Evolutionary conservation across 1,140 invertebrate genomes (phyloP), one percentile per base, ranked within the genome.

Genomic region (Pogonognathellus flavescens): DNA sequence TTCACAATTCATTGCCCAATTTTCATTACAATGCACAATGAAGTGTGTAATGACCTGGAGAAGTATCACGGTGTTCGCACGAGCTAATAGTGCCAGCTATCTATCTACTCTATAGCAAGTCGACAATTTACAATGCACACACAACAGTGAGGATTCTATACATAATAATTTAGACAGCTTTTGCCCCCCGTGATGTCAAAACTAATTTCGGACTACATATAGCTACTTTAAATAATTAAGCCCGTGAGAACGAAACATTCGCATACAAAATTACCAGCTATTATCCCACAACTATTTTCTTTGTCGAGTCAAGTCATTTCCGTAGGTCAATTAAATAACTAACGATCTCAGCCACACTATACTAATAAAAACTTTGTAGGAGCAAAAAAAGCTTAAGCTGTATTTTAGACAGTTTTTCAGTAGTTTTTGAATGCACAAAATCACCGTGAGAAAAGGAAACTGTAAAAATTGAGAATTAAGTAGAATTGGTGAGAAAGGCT

Each of bases 361-460:
- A 50, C 11, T 49, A 41, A 1, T 41, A 41, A 41, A 41, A 41
- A 41, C 31, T 41, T 3, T 41, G 31, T 41, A 41, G 16, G 14
- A n/a, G 31, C 25, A 76, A 14, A 76, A 49, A 41, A 41, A 41
- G 31, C 1, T 6, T 41, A 41, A 41, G 2, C 1, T 3, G 31
- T 41, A 41, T 41, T 41, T 66, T 66, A 25, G 62, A 66, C 22
- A 25, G 25, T 66, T 66, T 66, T 25, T 66, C 62, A 25, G 62
- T 0, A 66, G 62, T 13, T 66, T 66, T 13, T n/a, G n/a, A n/a
- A 20, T 66, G 6, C 6, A 41, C 62, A 25, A 25, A 66, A 20
- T 66, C 62, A 66, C 62, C 62, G 62, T 66, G 62, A 66, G 62
- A 66, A 66, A 66, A 66, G 22, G 62, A 66, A 66, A 66, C 62